phyloP scores from a whole-genome alignment of 2,888 invertebrate genomes.

The Asteroscopus sphinx region DNA sequence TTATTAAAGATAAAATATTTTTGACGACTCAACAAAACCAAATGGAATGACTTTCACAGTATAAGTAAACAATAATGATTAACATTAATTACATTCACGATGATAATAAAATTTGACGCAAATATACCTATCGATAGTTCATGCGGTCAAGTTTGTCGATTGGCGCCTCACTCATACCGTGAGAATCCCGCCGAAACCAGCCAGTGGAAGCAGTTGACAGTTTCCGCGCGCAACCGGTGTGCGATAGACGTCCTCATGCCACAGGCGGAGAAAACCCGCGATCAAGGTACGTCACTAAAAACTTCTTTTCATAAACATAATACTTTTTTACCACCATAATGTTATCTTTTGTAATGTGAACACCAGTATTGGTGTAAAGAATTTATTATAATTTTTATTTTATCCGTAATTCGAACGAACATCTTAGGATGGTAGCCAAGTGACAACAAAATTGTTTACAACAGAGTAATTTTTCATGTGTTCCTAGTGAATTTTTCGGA shows the following conservation, averaged over 20 bases:
- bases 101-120: constrained; percentile 19
- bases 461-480: constrained; percentile 10
- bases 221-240: constrained; percentile 79
- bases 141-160: constrained; percentile 59
- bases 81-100: constrained; percentile 6
- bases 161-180: constrained; percentile 59
- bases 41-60: background rate
- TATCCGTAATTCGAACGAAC: constrained; percentile 13
- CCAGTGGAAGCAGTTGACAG: constrained; percentile 64
- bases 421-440: constrained; percentile 32
- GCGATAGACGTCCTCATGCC: constrained; percentile 70
- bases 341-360: background rate
- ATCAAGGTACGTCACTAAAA: constrained; percentile 74
- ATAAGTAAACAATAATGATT: constrained; percentile 4
- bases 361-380: background rate
- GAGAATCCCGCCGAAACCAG: constrained; percentile 71
- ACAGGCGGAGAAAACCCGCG: constrained; percentile 61
- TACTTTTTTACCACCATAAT: background rate
- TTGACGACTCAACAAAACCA: background rate
- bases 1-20: background rate
- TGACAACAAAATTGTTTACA: constrained; percentile 47
- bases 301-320: constrained; percentile 46
- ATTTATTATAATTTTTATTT: constrained; percentile 3
- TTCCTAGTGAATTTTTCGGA: constrained; percentile 3
- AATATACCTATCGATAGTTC: constrained; percentile 65